Evolutionary conservation across 2,888 invertebrate species (phyloP), one percentile per base, ranked within the genome.

Genomic region (Busseola fusca): DNA sequence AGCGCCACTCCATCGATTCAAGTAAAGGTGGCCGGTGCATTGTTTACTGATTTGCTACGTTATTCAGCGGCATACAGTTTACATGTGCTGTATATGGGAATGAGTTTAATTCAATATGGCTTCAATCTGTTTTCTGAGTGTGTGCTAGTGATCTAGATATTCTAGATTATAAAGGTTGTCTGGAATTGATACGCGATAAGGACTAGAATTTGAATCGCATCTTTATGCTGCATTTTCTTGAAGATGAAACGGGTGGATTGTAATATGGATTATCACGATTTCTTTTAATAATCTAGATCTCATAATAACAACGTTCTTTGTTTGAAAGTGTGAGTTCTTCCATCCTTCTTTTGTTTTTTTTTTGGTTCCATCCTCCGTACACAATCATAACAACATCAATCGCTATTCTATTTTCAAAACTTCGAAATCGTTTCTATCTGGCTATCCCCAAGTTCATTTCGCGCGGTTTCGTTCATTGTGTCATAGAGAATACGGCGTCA

Each of bases 41-140:
- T 85, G 84, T 84, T 86, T 84, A 81, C 78, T 54, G 75, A 84
- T 80, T 83, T 73, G 78, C 72, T 70, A 72, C 64, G 72, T 59
- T 71, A 65, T 66, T 78, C 64, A 40, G 52, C 37, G 64, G 64
- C 34, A n/a, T 25, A 63, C n/a, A 54, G 78, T 64, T 60, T 58
- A 68, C 58, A 72, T 72, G 42, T 72, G 56, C 27, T 42, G 40
- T 68, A 30, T 60, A 74, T 21, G 82, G 68, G 52, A 64, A 66
- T 73, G 58, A 30, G 48, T 69, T 69, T 64, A 48, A 72, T 81
- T 62, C 63, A 66, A 63, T 64, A 82, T 66, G 64, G 69, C n/a
- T 25, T 18, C 14, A 60, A 56, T 82, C 37, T 58, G 42, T 65
- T 42, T 70, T 59, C 59, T 70, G 25, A 58, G 30, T 62, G 18